phyloP scores from a whole-genome alignment of 2,797 vertebrate genomes.

The Loriculus beryllinus region DNA sequence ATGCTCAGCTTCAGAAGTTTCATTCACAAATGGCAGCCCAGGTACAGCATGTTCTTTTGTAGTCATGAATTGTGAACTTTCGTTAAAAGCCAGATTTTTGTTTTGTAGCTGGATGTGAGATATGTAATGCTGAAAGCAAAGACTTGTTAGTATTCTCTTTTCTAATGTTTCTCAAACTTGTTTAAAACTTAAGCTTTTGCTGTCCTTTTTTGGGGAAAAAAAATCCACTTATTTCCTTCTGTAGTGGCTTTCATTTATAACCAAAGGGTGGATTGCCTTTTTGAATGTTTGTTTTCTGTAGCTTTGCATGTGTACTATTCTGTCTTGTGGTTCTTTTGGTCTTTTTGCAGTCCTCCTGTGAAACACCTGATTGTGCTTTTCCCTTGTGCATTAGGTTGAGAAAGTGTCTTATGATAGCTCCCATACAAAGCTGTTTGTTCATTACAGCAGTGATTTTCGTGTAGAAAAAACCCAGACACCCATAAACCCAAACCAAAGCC shows the following conservation, averaged over 20 bases:
- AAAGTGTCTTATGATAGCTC: not conserved
- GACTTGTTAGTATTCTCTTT: not conserved
- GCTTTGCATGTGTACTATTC: not conserved
- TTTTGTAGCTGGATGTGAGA: not conserved
- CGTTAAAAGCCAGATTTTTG: not conserved
- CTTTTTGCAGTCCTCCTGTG: not conserved
- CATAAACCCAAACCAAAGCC: not conserved
- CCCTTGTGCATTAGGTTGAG: not conserved
- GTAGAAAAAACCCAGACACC: not conserved
- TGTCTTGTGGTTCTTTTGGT: not conserved
- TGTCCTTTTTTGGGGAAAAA: not conserved
- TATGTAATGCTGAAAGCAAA: not conserved
- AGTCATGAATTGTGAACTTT: not conserved
- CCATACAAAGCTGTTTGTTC: not conserved
- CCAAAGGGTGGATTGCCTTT: not conserved
- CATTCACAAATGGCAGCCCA: conserved; percentile 91
- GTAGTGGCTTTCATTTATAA: not conserved
- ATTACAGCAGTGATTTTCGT: not conserved
- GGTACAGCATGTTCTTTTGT: conserved; percentile 76
- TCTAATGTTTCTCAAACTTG: not conserved
- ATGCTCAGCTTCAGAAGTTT: conserved; percentile 86
- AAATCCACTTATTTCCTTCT: not conserved
- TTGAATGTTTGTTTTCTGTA: not conserved
- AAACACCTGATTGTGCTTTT: not conserved
- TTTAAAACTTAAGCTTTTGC: not conserved